Evolutionary conservation across 1,140 invertebrate species (phyloP).

Genomic region (Metaphire vulgaris): DNA sequence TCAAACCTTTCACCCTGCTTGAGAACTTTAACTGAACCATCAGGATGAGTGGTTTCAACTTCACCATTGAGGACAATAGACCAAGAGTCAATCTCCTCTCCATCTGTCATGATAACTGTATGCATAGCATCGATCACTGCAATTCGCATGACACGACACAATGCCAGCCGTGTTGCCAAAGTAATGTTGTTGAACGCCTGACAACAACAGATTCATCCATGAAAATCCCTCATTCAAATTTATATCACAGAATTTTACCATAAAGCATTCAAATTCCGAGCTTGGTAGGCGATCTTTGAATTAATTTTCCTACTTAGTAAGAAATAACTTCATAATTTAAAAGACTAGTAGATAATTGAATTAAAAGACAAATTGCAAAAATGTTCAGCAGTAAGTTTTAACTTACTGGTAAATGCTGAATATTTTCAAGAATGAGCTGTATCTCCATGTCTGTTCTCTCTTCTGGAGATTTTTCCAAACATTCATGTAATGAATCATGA

Average conservation of each 20-base stretch:
- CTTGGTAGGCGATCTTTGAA: too few species aligned
- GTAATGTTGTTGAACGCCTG: slow-evolving; percentile 57
- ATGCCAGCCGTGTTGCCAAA: slow-evolving; percentile 72
- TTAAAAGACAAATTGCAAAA: too few species aligned
- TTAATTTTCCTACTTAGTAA: too few species aligned
- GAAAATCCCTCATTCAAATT: too few species aligned
- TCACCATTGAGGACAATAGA: slow-evolving; percentile 95
- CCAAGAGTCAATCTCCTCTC: slow-evolving; percentile 99
- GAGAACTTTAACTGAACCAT: neutral
- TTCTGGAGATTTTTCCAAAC: slow-evolving; percentile 41
- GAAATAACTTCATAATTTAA: too few species aligned
- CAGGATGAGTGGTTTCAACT: slow-evolving; percentile 67
- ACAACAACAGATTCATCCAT: too few species aligned
- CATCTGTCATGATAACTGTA: slow-evolving; percentile 92
- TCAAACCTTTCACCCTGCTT: neutral
- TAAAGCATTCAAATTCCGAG: too few species aligned
- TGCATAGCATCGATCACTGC: slow-evolving; percentile 95
- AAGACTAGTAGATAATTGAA: too few species aligned
- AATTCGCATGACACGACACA: slow-evolving; percentile 69
- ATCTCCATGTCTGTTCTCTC: slow-evolving; percentile 91
- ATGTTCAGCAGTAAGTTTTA: too few species aligned
- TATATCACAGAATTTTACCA: too few species aligned
- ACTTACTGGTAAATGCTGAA: slow-evolving; percentile 70
- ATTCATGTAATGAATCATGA: neutral
- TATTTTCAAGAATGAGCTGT: slow-evolving; percentile 89